These are phyloP conservation scores for Piaya cayana DNA, from an alignment of 2,113 vertebrate species.

Conservation along the genomic window DNA sequence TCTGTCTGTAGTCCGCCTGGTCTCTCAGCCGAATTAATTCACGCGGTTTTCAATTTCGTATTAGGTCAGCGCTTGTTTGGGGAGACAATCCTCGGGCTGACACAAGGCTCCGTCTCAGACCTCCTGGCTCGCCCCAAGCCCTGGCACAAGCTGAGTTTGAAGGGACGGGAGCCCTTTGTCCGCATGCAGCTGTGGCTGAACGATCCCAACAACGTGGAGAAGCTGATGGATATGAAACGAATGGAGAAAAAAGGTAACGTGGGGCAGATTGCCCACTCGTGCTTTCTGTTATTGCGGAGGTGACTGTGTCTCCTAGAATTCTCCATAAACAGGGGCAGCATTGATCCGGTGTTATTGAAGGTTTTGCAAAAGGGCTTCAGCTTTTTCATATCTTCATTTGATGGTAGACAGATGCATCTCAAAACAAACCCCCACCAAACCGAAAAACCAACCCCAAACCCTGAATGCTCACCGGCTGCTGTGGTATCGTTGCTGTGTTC, in stretches of 20 bases:
- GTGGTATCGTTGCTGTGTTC: background rate
- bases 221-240: constrained; percentile 96
- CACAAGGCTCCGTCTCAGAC: constrained; percentile 97
- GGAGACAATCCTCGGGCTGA: constrained; percentile 95
- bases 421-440: background rate
- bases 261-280: background rate
- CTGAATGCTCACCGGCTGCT: constrained; percentile 26
- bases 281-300: background rate
- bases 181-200: constrained; percentile 97
- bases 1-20: background rate
- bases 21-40: background rate
- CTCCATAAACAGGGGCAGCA: background rate
- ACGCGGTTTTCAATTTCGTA: constrained; percentile 19
- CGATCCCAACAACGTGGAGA: constrained; percentile 95
- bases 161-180: constrained; percentile 91
- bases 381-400: background rate
- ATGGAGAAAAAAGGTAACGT: constrained; percentile 94
- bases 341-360: background rate
- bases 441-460: background rate
- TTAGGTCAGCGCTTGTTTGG: constrained; percentile 97
- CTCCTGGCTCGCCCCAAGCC: constrained; percentile 96
- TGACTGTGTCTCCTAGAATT: background rate
- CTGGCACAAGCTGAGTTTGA: constrained; percentile 97
- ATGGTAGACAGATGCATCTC: background rate
- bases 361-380: background rate